These are phyloP conservation scores for Drosophila anomalata DNA, from an alignment of 2,888 invertebrate species.

Conservation along the genomic window DNA sequence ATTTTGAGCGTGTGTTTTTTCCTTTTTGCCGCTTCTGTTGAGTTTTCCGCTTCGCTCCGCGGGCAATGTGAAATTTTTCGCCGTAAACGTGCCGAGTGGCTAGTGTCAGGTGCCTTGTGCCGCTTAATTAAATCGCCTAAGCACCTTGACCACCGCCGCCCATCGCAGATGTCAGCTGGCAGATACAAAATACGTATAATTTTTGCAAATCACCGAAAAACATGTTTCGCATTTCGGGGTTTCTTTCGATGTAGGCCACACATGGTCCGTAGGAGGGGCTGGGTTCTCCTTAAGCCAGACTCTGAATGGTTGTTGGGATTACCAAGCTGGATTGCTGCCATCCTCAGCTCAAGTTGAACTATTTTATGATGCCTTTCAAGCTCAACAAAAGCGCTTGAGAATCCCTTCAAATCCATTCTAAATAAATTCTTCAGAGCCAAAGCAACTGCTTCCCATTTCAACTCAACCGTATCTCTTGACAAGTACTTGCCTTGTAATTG, in stretches of 20 bases:
- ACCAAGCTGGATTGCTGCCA: background rate
- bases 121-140: constrained; percentile 73
- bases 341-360: no score
- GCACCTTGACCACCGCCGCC: constrained; percentile 66
- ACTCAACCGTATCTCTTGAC: constrained; percentile 14
- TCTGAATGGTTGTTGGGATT: constrained; percentile 5
- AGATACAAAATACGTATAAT: constrained; percentile 24
- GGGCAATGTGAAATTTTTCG: constrained; percentile 41
- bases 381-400: constrained; percentile 7
- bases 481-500: constrained; percentile 34
- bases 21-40: constrained; percentile 28
- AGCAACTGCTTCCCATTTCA: constrained; percentile 15
- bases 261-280: constrained; percentile 15
- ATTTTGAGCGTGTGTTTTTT: constrained; percentile 24
- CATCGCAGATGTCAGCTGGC: constrained; percentile 33
- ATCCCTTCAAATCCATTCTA: background rate
- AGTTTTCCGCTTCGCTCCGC: constrained; percentile 51
- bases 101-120: constrained; percentile 15
- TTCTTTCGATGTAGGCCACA: constrained; percentile 37
- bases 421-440: background rate
- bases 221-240: constrained; percentile 49
- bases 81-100: constrained; percentile 63
- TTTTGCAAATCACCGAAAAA: constrained; percentile 76
- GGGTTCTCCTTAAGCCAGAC: constrained; percentile 35
- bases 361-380: background rate